phyloP scores from a whole-genome alignment of 2,797 vertebrate genomes.

The Parauchenoglanis ngamensis region DNA sequence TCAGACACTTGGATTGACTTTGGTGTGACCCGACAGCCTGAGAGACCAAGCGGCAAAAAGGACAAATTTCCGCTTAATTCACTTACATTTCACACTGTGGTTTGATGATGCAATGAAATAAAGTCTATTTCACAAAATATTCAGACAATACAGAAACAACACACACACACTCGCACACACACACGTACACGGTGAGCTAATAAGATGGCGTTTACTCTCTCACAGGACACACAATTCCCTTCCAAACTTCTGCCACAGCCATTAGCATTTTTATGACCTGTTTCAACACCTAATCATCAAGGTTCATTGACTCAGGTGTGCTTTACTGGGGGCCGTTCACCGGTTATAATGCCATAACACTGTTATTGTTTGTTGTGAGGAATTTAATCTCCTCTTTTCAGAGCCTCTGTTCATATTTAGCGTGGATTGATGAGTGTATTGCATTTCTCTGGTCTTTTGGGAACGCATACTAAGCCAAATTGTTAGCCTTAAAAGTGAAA shows the following conservation, averaged over 20 bases:
- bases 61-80: background rate
- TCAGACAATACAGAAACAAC: background rate
- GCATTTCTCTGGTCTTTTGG: background rate
- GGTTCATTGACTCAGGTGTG: slow-evolving; percentile 23
- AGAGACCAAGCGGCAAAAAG: background rate
- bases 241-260: background rate
- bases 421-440: background rate
- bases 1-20: background rate
- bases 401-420: background rate
- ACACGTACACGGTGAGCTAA: too few species aligned
- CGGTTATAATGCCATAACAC: background rate
- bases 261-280: slow-evolving; percentile 20
- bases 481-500: background rate
- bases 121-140: background rate
- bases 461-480: too few species aligned
- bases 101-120: background rate
- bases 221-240: background rate
- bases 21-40: background rate
- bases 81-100: background rate
- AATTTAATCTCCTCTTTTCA: background rate
- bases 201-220: background rate
- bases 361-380: background rate
- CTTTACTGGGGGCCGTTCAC: background rate
- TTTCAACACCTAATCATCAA: slow-evolving; percentile 26
- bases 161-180: background rate